phyloP scores from a whole-genome alignment of 2,888 invertebrate genomes.

The Leucoma salicis region DNA sequence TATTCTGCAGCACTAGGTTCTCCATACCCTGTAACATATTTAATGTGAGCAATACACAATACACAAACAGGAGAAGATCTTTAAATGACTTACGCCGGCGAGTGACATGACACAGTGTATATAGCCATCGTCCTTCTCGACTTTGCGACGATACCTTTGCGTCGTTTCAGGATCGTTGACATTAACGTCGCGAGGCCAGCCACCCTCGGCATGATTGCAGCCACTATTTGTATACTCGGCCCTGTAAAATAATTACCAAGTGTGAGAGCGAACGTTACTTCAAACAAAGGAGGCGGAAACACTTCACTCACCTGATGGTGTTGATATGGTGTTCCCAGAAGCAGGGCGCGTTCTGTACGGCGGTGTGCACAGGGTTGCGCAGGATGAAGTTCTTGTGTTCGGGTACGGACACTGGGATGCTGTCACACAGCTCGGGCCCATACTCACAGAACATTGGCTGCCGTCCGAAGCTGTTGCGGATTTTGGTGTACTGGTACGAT shows the following conservation, averaged over 20 bases:
- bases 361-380: slow-evolving; percentile 76
- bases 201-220: slow-evolving; percentile 89
- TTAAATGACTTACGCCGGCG: slow-evolving; percentile 55
- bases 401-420: slow-evolving; percentile 49
- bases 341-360: slow-evolving; percentile 67
- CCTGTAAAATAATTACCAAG: slow-evolving; percentile 42
- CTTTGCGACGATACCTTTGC: slow-evolving; percentile 87
- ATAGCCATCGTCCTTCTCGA: slow-evolving; percentile 83
- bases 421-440: slow-evolving; percentile 60
- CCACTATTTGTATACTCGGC: slow-evolving; percentile 82
- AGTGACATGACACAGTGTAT: slow-evolving; percentile 83
- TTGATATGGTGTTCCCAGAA: slow-evolving; percentile 77
- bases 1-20: slow-evolving; percentile 93
- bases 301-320: slow-evolving; percentile 67
- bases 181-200: slow-evolving; percentile 90
- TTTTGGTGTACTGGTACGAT: slow-evolving; percentile 59
- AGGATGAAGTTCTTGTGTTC: slow-evolving; percentile 63
- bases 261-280: too few relatives aligned
- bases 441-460: slow-evolving; percentile 74
- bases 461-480: slow-evolving; percentile 69
- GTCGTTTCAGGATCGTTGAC: slow-evolving; percentile 86
- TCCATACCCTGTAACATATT: slow-evolving; percentile 84
- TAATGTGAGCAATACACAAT: too few relatives aligned
- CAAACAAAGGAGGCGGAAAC: too few relatives aligned
- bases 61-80: too few relatives aligned